Evolutionary conservation across 2,113 vertebrate genomes (phyloP).

Genomic region (Chascanopsetta lugubris): DNA sequence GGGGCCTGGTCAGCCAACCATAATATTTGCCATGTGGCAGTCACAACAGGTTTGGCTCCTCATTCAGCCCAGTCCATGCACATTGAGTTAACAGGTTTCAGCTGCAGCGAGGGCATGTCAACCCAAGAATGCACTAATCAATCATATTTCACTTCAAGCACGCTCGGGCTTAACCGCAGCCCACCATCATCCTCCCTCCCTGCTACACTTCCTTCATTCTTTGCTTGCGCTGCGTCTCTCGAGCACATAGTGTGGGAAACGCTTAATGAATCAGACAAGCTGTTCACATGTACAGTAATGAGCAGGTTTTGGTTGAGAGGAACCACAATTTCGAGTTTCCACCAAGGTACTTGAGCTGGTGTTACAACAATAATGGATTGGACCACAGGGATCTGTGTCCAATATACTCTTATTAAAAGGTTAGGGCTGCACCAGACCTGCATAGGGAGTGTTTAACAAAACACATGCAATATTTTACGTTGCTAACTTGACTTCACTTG

Average conservation of each 20-base stretch:
- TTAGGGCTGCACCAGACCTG: slow-evolving; percentile 33
- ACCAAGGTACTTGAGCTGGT: slow-evolving; percentile 62
- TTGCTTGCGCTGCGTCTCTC: slow-evolving; percentile 57
- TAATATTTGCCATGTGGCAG: slow-evolving; percentile 73
- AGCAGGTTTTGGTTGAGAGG: slow-evolving; percentile 75
- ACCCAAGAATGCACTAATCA: slow-evolving; percentile 73
- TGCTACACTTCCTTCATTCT: slow-evolving; percentile 46
- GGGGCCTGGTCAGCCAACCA: slow-evolving; percentile 61
- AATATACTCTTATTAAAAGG: slow-evolving; percentile 69
- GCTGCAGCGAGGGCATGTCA: slow-evolving; percentile 71
- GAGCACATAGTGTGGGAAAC: slow-evolving; percentile 64
- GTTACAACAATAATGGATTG: slow-evolving; percentile 70
- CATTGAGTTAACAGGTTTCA: slow-evolving; percentile 78
- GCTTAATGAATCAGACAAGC: slow-evolving; percentile 79
- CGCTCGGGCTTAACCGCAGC: slow-evolving; percentile 64
- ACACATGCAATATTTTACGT: slow-evolving; percentile 19
- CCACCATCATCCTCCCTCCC: slow-evolving; percentile 36
- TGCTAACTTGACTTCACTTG: slow-evolving; percentile 12
- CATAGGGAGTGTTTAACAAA: slow-evolving; percentile 11
- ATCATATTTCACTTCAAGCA: slow-evolving; percentile 77
- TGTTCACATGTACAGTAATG: slow-evolving; percentile 80
- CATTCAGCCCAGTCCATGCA: slow-evolving; percentile 50
- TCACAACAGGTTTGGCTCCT: slow-evolving; percentile 72
- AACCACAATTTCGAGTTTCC: slow-evolving; percentile 72
- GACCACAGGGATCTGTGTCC: slow-evolving; percentile 58